Evolutionary conservation across 2,797 vertebrate species (phyloP), one percentile per base, ranked within the genome.

Genomic region (Huso huso): DNA sequence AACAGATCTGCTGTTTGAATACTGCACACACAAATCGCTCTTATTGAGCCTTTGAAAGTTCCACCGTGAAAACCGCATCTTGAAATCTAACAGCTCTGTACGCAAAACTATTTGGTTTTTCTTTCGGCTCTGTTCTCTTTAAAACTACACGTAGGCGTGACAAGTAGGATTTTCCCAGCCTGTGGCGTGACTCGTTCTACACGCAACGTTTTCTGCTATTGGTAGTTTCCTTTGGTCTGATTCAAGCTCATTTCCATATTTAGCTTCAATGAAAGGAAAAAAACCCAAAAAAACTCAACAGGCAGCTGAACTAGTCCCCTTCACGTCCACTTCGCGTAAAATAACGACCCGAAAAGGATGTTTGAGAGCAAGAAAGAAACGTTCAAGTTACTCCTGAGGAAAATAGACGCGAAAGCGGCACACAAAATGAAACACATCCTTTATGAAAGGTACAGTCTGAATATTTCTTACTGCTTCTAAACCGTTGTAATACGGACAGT

Each of bases 391-490:
- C 89, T 91, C 70, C 77, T 91, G 5, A 75, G 84, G 70, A 91
- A 89, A 78, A 90, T 91, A 64, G 90, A 91, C 77, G 87, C 89
- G 67, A 91, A 89, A 79, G 86, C 90, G 66, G 88, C 90, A 8
- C 80, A 87, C 71, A 78, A 80, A 76, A 82, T 91, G 76, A 91
- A 91, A 75, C 86, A 89, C 74, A 85, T 91, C 76, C 90, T 91
- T 88, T 90, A 84, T 37, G 23, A 18, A 76, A 88, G 90, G 90
- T 91, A 71, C 83, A 81, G 60, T 66, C 65, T 37, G 37, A 37
- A 37, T 37, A 37, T 37, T 37, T 37, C 3, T 37, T 37, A 37
- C 37, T 37, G 37, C 37, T 37, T 37, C 37, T 5, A 37, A 4
- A 37, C 37, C 37, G 37, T 37, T 37, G 37, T 1, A 37, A 37